phyloP scores from a whole-genome alignment of 2,113 vertebrate species.

The Petromus typicus region DNA sequence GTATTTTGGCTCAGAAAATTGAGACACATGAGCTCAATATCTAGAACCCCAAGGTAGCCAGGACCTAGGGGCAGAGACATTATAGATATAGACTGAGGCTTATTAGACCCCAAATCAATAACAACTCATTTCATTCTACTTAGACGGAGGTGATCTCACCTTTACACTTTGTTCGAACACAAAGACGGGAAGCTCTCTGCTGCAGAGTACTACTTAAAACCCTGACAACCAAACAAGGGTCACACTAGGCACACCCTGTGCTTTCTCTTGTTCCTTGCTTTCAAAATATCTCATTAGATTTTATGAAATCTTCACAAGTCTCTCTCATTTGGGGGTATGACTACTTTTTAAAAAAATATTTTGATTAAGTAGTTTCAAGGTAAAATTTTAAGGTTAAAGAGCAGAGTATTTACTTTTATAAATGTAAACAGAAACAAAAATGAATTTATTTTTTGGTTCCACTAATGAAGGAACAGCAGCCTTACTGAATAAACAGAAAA shows the following conservation, averaged over 20 bases:
- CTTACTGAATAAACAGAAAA: neutral
- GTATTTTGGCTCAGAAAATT: neutral
- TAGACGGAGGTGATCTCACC: neutral
- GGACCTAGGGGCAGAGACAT: neutral
- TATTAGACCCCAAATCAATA: neutral
- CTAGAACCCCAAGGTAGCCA: neutral
- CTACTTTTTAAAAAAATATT: neutral
- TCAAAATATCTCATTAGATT: neutral
- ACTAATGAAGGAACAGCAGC: neutral
- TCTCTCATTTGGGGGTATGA: neutral
- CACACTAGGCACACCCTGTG: neutral
- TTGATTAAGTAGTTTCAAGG: neutral
- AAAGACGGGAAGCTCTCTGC: neutral
- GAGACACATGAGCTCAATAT: neutral
- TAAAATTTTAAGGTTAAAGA: neutral
- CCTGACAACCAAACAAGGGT: neutral
- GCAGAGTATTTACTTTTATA: neutral
- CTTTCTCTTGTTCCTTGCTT: neutral
- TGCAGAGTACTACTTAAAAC: neutral
- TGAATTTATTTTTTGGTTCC: neutral
- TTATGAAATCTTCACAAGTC: neutral
- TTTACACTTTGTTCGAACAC: neutral
- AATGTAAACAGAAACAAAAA: conserved; percentile 16
- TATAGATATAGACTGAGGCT: neutral
- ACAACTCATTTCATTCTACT: neutral